Evolutionary conservation across 2,113 vertebrate species (phyloP).

Genomic region (Phyllostomus hastatus): DNA sequence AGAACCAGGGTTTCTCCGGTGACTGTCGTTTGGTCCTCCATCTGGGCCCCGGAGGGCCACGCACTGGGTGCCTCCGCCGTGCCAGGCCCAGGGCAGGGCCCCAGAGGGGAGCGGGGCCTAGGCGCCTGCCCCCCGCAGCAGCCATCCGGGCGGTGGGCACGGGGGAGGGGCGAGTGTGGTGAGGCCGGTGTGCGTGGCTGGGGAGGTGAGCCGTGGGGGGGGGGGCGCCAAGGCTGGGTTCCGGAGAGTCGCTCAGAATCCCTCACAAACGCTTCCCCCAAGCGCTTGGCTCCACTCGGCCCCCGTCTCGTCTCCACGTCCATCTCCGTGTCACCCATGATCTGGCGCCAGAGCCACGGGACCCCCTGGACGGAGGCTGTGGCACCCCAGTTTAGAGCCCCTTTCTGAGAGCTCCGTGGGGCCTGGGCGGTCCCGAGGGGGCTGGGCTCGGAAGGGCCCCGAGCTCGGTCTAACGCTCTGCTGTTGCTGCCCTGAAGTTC

Average conservation of each 20-base stretch:
- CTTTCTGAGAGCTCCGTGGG: fast-evolving
- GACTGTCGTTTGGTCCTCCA: background rate
- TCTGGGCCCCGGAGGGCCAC: background rate
- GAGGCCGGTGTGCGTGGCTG: background rate
- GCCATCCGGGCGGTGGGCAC: background rate
- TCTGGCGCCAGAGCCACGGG: fast-evolving
- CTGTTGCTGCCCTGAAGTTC: background rate
- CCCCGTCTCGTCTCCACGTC: background rate
- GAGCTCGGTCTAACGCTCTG: fast-evolving
- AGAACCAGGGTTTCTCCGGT: too few species aligned
- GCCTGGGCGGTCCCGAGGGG: fast-evolving
- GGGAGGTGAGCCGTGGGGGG: background rate
- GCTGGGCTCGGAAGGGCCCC: fast-evolving
- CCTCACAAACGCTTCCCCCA: background rate
- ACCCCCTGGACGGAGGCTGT: too few species aligned
- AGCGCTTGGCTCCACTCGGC: background rate
- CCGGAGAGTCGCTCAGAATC: background rate
- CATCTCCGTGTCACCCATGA: background rate
- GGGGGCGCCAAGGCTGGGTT: background rate
- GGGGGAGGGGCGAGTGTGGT: background rate
- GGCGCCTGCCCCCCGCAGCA: background rate
- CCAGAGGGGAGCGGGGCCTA: background rate
- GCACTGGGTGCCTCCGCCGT: fast-evolving
- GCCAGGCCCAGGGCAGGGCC: background rate
- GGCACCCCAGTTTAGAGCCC: background rate